These are phyloP conservation scores for Drosophila triauraria DNA, from an alignment of 1,140 invertebrate species.

Conservation along the genomic window DNA sequence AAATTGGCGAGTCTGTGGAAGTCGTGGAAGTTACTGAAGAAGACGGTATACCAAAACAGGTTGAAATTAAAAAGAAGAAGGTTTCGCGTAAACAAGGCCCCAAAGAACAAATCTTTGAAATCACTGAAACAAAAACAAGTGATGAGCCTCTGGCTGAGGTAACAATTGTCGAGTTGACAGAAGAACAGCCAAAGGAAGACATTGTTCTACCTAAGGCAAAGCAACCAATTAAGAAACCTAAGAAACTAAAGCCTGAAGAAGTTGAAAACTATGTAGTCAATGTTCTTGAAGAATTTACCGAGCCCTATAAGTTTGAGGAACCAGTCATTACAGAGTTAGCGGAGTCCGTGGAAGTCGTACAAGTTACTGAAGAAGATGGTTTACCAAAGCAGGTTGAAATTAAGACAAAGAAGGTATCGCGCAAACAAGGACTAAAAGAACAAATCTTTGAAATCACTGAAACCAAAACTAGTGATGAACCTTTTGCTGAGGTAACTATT, in stretches of 20 bases:
- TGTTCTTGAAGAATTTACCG: slow-evolving; percentile 63
- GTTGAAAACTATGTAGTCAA: slow-evolving; percentile 65
- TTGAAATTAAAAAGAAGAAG: slow-evolving; percentile 53
- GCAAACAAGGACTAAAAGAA: slow-evolving; percentile 53
- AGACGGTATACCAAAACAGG: slow-evolving; percentile 42
- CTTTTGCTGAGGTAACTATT: slow-evolving; percentile 22
- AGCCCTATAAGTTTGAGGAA: slow-evolving; percentile 24
- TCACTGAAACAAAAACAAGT: slow-evolving; percentile 52
- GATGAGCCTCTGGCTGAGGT: slow-evolving; percentile 61
- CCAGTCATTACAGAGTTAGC: slow-evolving; percentile 54
- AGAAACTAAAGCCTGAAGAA: slow-evolving; percentile 63
- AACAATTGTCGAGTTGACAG: slow-evolving; percentile 48
- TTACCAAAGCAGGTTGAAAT: slow-evolving; percentile 41
- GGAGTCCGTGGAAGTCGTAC: slow-evolving; percentile 37
- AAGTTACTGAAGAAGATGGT: slow-evolving; percentile 39
- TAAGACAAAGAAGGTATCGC: slow-evolving; percentile 51
- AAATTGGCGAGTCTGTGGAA: slow-evolving; percentile 31
- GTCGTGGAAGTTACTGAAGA: slow-evolving; percentile 21
- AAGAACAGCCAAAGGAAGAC: slow-evolving; percentile 1
- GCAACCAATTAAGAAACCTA: slow-evolving; percentile 37
- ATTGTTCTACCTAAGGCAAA: background rate
- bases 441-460: slow-evolving; percentile 60
- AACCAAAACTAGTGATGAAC: slow-evolving; percentile 14
- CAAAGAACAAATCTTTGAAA: slow-evolving; percentile 52
- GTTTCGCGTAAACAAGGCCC: slow-evolving; percentile 54